Base-by-base conservation (phyloP, 1,140 invertebrate species). In the Lucilia cuprina region DNA sequence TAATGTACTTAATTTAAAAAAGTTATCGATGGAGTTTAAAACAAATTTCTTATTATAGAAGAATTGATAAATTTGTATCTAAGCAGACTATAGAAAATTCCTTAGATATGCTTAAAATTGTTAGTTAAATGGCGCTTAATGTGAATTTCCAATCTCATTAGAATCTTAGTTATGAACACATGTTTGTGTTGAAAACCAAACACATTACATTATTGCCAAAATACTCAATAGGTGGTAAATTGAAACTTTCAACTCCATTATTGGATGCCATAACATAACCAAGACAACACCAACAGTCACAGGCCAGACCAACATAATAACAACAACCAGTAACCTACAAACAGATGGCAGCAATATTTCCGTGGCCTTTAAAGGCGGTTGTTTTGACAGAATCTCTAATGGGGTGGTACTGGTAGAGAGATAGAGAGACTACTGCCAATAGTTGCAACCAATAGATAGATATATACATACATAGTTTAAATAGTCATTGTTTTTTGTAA, bases 231-330 rank as follows among this genome's bases (percentile, higher is more conserved):
- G 75, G 75, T 47, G 75, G 75, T 78, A 78, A 78, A 78, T 78
- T 78, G 75, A 78, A 78, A 78, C 75, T 78, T 78, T 78, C 75
- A 78, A 78, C 75, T 78, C 75, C 75, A 78, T 47, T 78, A 78
- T 78, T 41, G n/a, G 75, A 47, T 78, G 41, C 30, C 34, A 78
- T 78, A 78, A 78, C 17, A 78, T 47, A 14, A 78, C 30, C 41
- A 75, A 34, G 74, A 75, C 74, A 75, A 13, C 13, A 60, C 41
- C 41, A 41, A 41, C 41, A 41, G 41, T 41, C 41, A 41, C 41
- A 41, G 41, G 41, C 41, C 41, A 41, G 41, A 41, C 41, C 41
- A 41, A 7, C 2, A 41, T 10, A 41, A 41, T 10, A 41, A 10
- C 41, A 41, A 41, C 41, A 41, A 41, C 41, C 41, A 41, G 17